These are phyloP conservation scores for Acrossocheilus fasciatus DNA, from an alignment of 2,797 vertebrate species.

Conservation along the genomic window DNA sequence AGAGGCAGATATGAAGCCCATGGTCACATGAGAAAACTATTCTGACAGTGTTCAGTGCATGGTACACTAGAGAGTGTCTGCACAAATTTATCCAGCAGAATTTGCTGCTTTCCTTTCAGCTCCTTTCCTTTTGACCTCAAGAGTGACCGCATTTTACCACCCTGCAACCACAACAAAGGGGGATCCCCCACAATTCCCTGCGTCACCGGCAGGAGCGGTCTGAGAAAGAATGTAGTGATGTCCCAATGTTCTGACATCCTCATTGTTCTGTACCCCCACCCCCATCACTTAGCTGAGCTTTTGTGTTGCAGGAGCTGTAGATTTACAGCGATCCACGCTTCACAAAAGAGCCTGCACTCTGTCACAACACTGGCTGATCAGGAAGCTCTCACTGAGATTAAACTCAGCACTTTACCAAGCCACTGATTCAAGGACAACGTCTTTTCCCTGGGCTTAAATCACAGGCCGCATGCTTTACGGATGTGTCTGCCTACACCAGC, in stretches of 20 bases:
- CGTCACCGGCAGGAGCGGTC: conserved; percentile 63
- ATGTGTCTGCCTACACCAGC: conserved; percentile 48
- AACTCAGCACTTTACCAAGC: conserved; percentile 65
- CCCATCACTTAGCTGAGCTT: conserved; percentile 63
- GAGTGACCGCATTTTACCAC: not conserved
- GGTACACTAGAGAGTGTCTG: not conserved
- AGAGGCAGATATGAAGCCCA: conserved; percentile 3
- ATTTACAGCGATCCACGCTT: conserved; percentile 75
- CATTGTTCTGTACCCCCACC: conserved; percentile 72
- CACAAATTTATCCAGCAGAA: not conserved
- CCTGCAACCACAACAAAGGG: conserved; percentile 61
- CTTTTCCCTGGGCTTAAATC: conserved; percentile 14
- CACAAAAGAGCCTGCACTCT: conserved; percentile 71
- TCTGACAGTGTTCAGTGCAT: not conserved
- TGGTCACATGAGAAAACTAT: not conserved
- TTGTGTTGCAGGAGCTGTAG: conserved; percentile 75
- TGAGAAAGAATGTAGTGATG: conserved; percentile 75
- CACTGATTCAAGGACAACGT: conserved; percentile 67
- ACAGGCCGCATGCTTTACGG: not conserved
- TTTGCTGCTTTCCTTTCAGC: conserved; percentile 8
- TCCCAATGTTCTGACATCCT: conserved; percentile 70
- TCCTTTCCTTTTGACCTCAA: conserved; percentile 21
- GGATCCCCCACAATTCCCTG: conserved; percentile 70
- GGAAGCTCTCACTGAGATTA: conserved; percentile 57
- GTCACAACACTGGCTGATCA: conserved; percentile 77